These are phyloP conservation scores for Tortricodes alternella DNA, from an alignment of 2,888 invertebrate species.

Conservation along the genomic window DNA sequence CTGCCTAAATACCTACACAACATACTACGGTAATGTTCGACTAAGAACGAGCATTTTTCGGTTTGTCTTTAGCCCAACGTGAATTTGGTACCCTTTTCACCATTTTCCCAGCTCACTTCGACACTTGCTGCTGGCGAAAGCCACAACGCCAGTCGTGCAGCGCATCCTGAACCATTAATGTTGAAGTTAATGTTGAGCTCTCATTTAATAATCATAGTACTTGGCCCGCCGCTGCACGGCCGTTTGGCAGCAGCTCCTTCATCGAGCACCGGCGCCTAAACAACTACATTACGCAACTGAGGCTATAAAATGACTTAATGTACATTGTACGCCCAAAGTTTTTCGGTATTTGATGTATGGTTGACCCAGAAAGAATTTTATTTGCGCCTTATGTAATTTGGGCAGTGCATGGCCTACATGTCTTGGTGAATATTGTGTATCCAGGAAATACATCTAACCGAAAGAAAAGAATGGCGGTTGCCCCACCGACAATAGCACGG, in stretches of 20 bases:
- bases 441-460: no score
- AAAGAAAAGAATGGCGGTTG: no score
- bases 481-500: no score
- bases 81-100: no score
- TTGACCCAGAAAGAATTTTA: not conserved
- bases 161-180: not conserved
- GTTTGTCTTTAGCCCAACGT: no score
- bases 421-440: no score
- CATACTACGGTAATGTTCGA: no score
- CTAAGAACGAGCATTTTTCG: no score
- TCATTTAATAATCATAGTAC: not conserved
- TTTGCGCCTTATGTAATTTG: not conserved
- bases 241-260: constrained; percentile 11
- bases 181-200: not conserved
- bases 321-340: not conserved
- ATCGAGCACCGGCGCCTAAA: constrained; percentile 2
- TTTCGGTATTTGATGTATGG: not conserved
- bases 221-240: not conserved
- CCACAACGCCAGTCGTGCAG: no score
- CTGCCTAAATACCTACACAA: no score
- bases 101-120: no score
- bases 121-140: no score
- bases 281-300: constrained; percentile 15
- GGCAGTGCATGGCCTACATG: not conserved
- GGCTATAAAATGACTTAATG: constrained; percentile 4